phyloP scores from a whole-genome alignment of 1,140 invertebrate species.

The Sycobia sp. region DNA sequence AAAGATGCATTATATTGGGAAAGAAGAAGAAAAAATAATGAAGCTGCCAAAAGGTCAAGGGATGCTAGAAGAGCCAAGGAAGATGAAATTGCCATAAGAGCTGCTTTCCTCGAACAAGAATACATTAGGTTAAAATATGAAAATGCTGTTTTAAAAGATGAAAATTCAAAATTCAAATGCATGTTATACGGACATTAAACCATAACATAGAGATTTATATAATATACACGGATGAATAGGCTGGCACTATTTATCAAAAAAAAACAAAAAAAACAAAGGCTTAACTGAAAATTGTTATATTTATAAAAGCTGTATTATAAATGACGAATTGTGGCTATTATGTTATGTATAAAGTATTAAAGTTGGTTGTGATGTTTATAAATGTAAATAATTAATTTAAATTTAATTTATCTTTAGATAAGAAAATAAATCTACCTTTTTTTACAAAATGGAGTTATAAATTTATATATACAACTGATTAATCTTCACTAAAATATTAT shows the following conservation, averaged over 20 bases:
- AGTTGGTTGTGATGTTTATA: conserved; percentile 16
- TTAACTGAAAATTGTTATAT: neutral
- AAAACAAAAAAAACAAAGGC: neutral
- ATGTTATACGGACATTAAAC: conserved; percentile 58
- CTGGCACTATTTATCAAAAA: neutral
- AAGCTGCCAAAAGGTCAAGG: conserved; percentile 91
- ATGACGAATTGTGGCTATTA: neutral
- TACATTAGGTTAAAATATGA: conserved; percentile 71
- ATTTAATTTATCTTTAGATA: conserved; percentile 12
- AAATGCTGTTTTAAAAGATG: conserved; percentile 65
- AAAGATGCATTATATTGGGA: conserved; percentile 88
- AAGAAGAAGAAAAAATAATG: conserved; percentile 90
- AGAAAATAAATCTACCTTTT: conserved; percentile 21
- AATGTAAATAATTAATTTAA: conserved; percentile 15
- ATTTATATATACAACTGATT: neutral
- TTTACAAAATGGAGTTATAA: conserved; percentile 2
- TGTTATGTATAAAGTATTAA: neutral
- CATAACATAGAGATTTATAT: too few species aligned
- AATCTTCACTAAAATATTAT: neutral
- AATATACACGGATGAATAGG: neutral
- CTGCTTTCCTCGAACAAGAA: conserved; percentile 84
- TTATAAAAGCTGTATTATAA: neutral
- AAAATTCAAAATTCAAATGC: conserved; percentile 66
- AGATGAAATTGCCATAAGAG: conserved; percentile 88
- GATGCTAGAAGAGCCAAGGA: conserved; percentile 89